Conservation (phyloP, 2,888 invertebrate species). For the Apodemia mormo region DNA sequence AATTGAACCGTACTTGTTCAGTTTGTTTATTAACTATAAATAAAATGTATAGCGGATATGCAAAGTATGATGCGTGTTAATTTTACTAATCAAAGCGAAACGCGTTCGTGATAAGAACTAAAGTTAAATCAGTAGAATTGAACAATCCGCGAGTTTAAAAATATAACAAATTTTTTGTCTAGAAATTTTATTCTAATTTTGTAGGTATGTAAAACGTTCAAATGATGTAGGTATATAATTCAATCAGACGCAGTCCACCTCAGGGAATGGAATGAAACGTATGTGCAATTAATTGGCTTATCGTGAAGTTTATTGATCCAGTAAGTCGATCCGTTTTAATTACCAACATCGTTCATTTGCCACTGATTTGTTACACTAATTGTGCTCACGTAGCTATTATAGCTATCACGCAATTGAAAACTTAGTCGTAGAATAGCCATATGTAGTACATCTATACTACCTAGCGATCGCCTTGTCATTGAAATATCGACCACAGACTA, state of each 20-base stretch:
- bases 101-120: too few relatives aligned
- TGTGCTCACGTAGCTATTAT: background rate
- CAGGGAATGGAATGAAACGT: constrained; percentile 58
- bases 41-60: too few relatives aligned
- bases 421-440: background rate
- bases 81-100: too few relatives aligned
- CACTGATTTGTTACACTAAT: constrained; percentile 55
- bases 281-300: constrained; percentile 78
- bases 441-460: background rate
- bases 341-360: constrained; percentile 75
- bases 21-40: too few relatives aligned
- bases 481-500: too few relatives aligned
- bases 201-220: background rate
- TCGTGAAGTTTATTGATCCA: constrained; percentile 75
- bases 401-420: constrained; percentile 1
- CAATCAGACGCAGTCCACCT: constrained; percentile 49
- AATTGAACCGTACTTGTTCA: too few relatives aligned
- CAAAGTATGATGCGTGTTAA: too few relatives aligned
- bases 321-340: constrained; percentile 81
- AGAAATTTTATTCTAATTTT: background rate
- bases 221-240: constrained; percentile 35
- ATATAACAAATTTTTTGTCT: too few relatives aligned
- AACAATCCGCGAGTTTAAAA: too few relatives aligned
- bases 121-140: too few relatives aligned
- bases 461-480: too few relatives aligned